Conservation (phyloP, 2,113 vertebrate genomes). For the Eptesicus fuscus region DNA sequence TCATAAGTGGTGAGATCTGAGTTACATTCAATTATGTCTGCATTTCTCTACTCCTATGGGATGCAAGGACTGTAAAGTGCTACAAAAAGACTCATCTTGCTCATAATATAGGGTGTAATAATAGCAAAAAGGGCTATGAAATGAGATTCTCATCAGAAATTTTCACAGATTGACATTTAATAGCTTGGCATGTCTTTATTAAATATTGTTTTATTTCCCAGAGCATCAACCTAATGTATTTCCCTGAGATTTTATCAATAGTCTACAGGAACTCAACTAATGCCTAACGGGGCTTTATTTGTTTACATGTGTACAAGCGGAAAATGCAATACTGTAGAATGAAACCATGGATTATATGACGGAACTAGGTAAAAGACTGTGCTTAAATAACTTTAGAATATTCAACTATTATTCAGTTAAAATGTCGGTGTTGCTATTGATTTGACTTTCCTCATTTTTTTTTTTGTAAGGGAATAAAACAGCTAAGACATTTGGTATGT, state of each 20-base stretch:
- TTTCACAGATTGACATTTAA: neutral
- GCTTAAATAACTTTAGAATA: neutral
- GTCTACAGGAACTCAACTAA: neutral
- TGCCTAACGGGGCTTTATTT: neutral
- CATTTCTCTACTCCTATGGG: neutral
- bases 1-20: neutral
- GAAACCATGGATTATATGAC: neutral
- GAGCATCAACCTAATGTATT: neutral
- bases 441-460: neutral
- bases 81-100: neutral
- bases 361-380: neutral
- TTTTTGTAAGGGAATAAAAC: neutral
- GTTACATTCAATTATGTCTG: neutral
- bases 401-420: neutral
- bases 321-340: conserved; percentile 10
- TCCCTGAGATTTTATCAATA: neutral
- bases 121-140: neutral
- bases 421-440: neutral
- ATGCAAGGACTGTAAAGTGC: neutral
- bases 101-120: neutral
- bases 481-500: neutral
- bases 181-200: neutral
- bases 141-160: neutral
- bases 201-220: neutral
- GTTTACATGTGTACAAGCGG: neutral